Base-by-base conservation (phyloP, 1,140 invertebrate species). In the Maconellicoccus hirsutus region DNA sequence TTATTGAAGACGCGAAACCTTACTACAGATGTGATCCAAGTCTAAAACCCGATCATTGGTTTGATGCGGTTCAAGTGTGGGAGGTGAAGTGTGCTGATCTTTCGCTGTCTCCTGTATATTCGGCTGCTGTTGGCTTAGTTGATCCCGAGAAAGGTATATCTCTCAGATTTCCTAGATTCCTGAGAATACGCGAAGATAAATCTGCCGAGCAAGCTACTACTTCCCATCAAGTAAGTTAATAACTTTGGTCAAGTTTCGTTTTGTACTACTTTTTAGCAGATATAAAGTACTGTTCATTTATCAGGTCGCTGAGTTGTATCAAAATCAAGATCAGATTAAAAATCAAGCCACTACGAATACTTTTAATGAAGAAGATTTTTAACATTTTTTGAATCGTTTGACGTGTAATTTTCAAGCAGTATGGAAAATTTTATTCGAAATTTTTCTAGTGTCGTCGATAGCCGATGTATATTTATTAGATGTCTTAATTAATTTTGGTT, bases 1-100 rank as follows among this genome's bases (percentile, higher is more conserved):
- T 91, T 4, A 88, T 96, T 69, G 77, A 84, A 0, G 79, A 84
- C 70, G 86, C 93, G 0, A 92, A 90, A 77, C 84, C 87, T 0
- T 99, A 99, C 79, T 98, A 96, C 77, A 83, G 87, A 63, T 95
- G 83, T 77, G 93, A 96, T 78, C 75, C 79, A 2, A 82, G 82
- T 27, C 82, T 90, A 70, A 84, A 88, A 75, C 94, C 97, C 10
- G 96, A 99, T 82, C 91, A 90, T 77, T 99, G 97, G 96, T 96
- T 99, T 80, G 91, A 94, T 75, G 83, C 93, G 2, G 85, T 87
- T 6, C 87, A 92, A 79, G 93, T 99, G 14, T 98, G 96, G 96
- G 98, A 99, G 84, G 86, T 99, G 8, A 98, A 98, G 81, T 98
- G 94, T 80, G 98, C 97, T 0, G 98, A 99, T 84, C 84, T 99